Conservation (phyloP, 2,797 vertebrate species). For the Sphenodon punctatus region DNA sequence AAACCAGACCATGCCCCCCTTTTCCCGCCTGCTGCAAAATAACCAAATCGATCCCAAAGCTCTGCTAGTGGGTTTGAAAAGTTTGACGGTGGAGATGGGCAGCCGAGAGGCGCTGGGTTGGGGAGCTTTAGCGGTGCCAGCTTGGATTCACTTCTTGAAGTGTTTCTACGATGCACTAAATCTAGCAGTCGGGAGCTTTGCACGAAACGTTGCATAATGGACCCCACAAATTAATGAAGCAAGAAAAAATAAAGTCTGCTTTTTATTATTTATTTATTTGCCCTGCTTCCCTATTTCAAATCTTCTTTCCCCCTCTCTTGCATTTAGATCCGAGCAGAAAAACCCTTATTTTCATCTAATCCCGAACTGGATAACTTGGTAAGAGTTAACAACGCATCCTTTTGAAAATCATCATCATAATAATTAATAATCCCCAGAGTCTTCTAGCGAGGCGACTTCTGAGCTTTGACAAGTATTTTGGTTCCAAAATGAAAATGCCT, state of each 20-base stretch:
- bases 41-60: no score
- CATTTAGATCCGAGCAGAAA: conserved; percentile 96
- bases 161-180: conserved; percentile 51
- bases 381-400: conserved; percentile 71
- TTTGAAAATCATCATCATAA: not conserved
- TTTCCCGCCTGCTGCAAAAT: not conserved
- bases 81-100: no score
- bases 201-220: conserved; percentile 57
- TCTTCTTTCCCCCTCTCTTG: conserved; percentile 58
- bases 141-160: conserved; percentile 54
- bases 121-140: conserved; percentile 39
- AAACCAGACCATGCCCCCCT: not conserved
- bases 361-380: conserved; percentile 99
- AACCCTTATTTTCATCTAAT: conserved; percentile 98
- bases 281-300: conserved; percentile 65
- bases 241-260: conserved; percentile 54
- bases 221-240: conserved; percentile 63
- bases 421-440: not conserved
- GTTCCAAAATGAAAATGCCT: not conserved
- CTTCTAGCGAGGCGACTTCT: not conserved
- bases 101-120: no score
- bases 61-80: no score
- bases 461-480: not conserved
- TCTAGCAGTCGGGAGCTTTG: conserved; percentile 47
- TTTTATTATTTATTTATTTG: no score